phyloP scores from a whole-genome alignment of 2,797 vertebrate species.

The Pteropus rufus region DNA sequence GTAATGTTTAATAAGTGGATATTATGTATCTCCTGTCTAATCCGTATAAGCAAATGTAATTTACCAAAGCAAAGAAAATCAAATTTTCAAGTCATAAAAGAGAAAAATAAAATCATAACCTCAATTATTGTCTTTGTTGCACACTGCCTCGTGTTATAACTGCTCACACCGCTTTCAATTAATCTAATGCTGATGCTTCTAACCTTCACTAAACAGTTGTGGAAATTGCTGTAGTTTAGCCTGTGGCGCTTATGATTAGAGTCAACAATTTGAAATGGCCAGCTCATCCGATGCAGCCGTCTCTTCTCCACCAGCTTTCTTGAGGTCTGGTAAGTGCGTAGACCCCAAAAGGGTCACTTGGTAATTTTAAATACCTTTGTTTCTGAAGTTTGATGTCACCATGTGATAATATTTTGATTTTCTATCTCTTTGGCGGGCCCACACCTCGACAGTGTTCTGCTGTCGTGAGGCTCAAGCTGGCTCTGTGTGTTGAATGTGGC shows the following conservation, averaged over 20 bases:
- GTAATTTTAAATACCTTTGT: conserved; percentile 60
- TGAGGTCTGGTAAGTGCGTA: conserved; percentile 91
- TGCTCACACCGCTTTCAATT: conserved; percentile 84
- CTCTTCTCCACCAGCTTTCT: conserved; percentile 83
- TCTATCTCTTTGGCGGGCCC: neutral
- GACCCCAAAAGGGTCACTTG: conserved; percentile 57
- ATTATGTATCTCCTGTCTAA: conserved; percentile 30
- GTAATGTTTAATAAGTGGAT: neutral
- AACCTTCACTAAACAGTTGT: conserved; percentile 91
- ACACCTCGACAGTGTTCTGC: neutral
- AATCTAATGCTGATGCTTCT: conserved; percentile 88
- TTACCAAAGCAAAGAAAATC: conserved; percentile 65
- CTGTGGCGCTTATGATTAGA: conserved; percentile 90
- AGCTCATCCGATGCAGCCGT: conserved; percentile 82
- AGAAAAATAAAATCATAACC: conserved; percentile 62
- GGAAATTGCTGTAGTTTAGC: conserved; percentile 92
- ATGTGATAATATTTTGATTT: neutral
- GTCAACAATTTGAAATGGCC: conserved; percentile 93
- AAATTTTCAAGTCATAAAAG: conserved; percentile 62
- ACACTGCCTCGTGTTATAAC: conserved; percentile 77
- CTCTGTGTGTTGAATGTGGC: neutral
- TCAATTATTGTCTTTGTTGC: conserved; percentile 65
- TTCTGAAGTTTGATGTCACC: conserved; percentile 8
- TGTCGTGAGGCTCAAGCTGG: neutral
- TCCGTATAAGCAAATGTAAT: conserved; percentile 44